Conservation (phyloP, 2,797 vertebrate genomes). For the Eospalax fontanierii region DNA sequence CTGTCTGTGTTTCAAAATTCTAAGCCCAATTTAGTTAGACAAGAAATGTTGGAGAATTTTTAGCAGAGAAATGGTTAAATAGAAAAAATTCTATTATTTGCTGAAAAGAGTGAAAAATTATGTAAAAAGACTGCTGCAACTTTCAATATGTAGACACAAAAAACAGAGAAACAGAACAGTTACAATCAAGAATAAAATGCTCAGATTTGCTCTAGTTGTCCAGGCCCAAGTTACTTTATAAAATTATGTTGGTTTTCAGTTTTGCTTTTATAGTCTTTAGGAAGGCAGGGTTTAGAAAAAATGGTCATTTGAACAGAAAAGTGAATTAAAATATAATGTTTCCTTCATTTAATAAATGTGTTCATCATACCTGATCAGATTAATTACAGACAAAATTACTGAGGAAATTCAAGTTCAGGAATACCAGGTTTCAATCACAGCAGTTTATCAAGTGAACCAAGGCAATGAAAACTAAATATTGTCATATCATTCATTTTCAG, state of each 20-base stretch:
- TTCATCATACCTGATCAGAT: not conserved
- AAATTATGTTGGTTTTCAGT: not conserved
- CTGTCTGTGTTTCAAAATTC: conserved; percentile 67
- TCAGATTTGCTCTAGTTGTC: not conserved
- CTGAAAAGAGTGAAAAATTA: not conserved
- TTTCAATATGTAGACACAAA: not conserved
- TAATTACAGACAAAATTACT: not conserved
- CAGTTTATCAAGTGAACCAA: not conserved
- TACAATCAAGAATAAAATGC: not conserved
- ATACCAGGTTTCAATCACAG: not conserved
- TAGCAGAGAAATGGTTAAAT: conserved; percentile 15
- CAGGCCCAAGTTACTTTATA: not conserved
- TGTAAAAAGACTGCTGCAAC: not conserved
- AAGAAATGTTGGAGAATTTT: conserved; percentile 26
- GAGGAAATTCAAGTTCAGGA: not conserved
- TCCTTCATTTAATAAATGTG: not conserved
- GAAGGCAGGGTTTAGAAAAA: not conserved
- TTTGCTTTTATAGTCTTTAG: not conserved
- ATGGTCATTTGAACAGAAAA: not conserved
- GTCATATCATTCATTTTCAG: not conserved
- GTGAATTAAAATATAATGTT: not conserved
- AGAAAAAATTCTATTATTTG: conserved; percentile 52
- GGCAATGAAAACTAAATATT: not conserved
- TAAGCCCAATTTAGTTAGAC: conserved; percentile 57
- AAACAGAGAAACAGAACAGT: not conserved